phyloP scores from a whole-genome alignment of 2,113 vertebrate species.

The Macquaria ambigua region DNA sequence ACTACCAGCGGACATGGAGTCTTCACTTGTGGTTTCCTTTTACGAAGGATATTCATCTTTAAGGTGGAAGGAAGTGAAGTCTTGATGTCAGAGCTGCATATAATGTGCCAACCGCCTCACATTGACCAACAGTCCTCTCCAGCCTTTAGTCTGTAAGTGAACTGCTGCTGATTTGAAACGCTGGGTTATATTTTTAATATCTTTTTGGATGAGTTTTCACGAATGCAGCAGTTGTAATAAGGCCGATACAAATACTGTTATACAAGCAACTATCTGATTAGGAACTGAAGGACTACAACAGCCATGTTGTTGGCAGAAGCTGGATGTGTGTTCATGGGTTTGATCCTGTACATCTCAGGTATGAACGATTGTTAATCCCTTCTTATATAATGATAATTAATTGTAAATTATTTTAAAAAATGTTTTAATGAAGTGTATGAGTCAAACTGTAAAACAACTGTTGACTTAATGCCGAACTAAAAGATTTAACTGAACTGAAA shows the following conservation, averaged over 20 bases:
- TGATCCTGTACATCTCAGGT: conserved; percentile 42
- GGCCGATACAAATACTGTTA: not conserved
- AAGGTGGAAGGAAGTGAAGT: not conserved
- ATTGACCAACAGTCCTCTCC: not conserved
- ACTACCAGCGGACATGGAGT: too few relatives aligned
- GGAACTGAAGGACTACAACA: not conserved
- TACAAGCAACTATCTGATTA: not conserved
- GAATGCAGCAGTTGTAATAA: not conserved
- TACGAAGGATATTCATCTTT: not conserved
- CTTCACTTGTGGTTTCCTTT: too few relatives aligned
- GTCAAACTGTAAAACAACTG: too few relatives aligned
- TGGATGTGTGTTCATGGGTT: conserved; percentile 3
- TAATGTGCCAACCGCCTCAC: not conserved
- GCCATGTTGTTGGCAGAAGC: conserved; percentile 24
- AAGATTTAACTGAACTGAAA: too few relatives aligned
- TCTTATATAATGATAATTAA: not conserved
- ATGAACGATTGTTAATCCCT: not conserved
- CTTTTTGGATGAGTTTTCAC: not conserved
- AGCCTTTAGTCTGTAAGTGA: not conserved
- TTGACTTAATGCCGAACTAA: too few relatives aligned
- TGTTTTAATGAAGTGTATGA: too few relatives aligned
- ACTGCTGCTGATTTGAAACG: not conserved
- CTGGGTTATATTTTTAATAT: not conserved
- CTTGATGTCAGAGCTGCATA: not conserved
- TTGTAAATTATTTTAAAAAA: too few relatives aligned